Evolutionary conservation across 2,888 invertebrate genomes (phyloP), one percentile per base, ranked within the genome.

Genomic region (Isotomurus palustris): DNA sequence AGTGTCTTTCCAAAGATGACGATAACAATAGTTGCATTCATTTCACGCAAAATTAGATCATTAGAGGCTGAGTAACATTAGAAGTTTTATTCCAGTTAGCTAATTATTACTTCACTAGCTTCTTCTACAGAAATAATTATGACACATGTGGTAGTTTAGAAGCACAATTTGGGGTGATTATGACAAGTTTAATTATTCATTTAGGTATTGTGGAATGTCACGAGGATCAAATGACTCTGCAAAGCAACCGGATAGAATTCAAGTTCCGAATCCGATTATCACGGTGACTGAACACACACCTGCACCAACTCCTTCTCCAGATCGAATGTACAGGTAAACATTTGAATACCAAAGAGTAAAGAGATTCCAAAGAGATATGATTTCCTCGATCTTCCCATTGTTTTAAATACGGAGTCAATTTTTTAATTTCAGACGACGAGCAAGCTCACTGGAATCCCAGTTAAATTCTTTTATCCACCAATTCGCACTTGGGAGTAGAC

Each of bases 221-320:
- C 61, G 47, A 10, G 51, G 81, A 29, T 81, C 82, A 67, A 81
- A 83, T 58, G 87, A 86, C 6, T 6, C 8, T 3, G 21, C 32
- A 70, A 78, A 80, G 53, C 79, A 67, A 36, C 62, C 64, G n/a
- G 70, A 69, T 19, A 62, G 62, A n/a, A 61, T 60, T 43, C 64
- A 65, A 36, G 85, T 87, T 60, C 84, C 88, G 53, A 92, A 92
- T 77, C 96, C 96, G 0, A 95, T 95, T 53, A 96, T 96, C 58
- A 95, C 94, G 0, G 93, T 96, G 8, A 96, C 96, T 0, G 93
- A 95, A 73, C 94, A 95, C 73, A 93, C 93, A 1, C 94, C 94
- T 0, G 75, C 74, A 25, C 70, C 70, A 21, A 85, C 88, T 3
- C 91, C 91, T 0, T 91, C 91, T 1, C 91, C 91, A 0, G 91